Evolutionary conservation across 64 coral and sea anemone genomes (phyloP).

Genomic region (Montipora sp.): DNA sequence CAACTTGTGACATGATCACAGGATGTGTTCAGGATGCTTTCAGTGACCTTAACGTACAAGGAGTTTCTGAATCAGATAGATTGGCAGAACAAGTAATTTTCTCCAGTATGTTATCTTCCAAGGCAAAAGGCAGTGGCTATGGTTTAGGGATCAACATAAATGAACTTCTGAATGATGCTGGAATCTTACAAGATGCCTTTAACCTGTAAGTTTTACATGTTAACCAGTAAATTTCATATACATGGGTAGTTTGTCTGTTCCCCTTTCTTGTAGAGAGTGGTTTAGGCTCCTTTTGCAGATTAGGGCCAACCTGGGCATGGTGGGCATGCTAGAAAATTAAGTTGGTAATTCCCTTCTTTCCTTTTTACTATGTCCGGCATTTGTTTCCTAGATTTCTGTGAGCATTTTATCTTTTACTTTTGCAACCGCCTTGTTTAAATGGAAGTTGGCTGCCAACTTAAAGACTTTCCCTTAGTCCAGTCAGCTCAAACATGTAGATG

Average conservation of each 20-base stretch:
- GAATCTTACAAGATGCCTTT: constrained; percentile 36
- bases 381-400: too few relatives aligned
- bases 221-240: too few relatives aligned
- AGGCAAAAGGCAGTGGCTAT: constrained; percentile 85
- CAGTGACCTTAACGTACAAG: constrained; percentile 33
- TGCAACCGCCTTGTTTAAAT: too few relatives aligned
- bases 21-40: constrained; percentile 36
- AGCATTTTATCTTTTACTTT: too few relatives aligned
- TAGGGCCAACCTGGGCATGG: background rate
- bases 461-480: too few relatives aligned
- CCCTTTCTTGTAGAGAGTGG: too few relatives aligned
- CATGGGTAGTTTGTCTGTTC: too few relatives aligned
- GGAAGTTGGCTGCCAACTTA: too few relatives aligned
- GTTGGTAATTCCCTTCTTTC: too few relatives aligned
- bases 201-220: constrained; percentile 65
- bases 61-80: constrained; percentile 5
- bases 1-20: background rate
- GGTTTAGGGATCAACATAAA: constrained; percentile 89
- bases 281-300: too few relatives aligned
- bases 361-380: too few relatives aligned
- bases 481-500: too few relatives aligned
- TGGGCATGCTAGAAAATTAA: background rate
- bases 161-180: constrained; percentile 82
- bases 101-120: constrained; percentile 40
- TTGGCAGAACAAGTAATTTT: constrained; percentile 65